Conservation (phyloP, 2,113 vertebrate genomes). For the Psilopogon haemacephalus region DNA sequence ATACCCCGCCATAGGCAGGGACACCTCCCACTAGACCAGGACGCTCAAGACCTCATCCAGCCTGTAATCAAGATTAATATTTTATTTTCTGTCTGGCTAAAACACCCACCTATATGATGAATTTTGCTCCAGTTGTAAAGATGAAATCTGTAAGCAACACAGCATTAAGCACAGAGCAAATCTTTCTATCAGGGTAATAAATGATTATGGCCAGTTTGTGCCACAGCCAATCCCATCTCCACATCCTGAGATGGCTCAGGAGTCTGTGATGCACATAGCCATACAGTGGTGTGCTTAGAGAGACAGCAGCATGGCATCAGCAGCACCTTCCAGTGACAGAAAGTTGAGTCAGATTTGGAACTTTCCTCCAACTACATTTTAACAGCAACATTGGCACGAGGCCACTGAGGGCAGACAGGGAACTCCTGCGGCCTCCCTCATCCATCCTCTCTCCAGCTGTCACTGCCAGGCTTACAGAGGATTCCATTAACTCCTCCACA, state of each 20-base stretch:
- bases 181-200: neutral
- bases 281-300: rapidly evolving
- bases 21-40: too few relatives aligned
- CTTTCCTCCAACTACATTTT: neutral
- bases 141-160: neutral
- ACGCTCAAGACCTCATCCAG: too few relatives aligned
- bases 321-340: neutral
- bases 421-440: neutral
- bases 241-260: neutral
- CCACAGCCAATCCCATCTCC: neutral
- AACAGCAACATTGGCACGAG: neutral
- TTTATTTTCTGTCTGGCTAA: conserved; percentile 34
- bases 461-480: neutral
- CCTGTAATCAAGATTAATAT: neutral
- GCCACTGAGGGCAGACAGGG: neutral
- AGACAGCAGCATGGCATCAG: rapidly evolving
- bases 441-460: neutral
- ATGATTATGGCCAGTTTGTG: neutral
- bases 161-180: neutral
- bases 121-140: neutral
- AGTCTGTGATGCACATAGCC: neutral
- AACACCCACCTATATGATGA: conserved; percentile 5
- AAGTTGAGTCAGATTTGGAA: neutral
- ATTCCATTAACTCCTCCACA: neutral
- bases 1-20: too few relatives aligned